These are phyloP conservation scores for Scaptomyza cyrtandrae DNA, from an alignment of 2,888 invertebrate species.

Conservation along the genomic window DNA sequence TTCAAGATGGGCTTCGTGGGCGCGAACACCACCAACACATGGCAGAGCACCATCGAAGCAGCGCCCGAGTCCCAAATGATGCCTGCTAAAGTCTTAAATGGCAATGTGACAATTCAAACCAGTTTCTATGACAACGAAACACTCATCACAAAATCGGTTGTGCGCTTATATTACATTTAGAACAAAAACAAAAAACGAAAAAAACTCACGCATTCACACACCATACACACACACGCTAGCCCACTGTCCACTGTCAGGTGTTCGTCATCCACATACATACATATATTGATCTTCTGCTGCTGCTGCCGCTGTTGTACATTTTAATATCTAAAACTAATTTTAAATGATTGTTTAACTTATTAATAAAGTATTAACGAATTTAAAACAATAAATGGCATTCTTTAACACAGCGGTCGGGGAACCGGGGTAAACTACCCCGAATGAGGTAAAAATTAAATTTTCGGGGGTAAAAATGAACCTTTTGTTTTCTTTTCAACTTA, in stretches of 20 bases:
- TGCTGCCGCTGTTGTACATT: constrained; percentile 51
- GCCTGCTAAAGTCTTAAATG: constrained; percentile 99
- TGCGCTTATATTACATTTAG: constrained; percentile 97
- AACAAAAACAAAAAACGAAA: neutral
- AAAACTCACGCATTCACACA: constrained; percentile 8
- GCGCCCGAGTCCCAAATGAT: constrained; percentile 99
- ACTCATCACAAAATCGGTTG: constrained; percentile 96
- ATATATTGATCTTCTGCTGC: constrained; percentile 46
- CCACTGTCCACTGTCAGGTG: constrained; percentile 55
- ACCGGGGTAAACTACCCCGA: too few relatives aligned
- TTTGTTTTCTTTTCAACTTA: too few relatives aligned
- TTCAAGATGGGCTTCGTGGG: constrained; percentile 99
- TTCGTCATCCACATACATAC: constrained; percentile 35
- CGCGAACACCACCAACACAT: constrained; percentile 99
- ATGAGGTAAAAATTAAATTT: too few relatives aligned
- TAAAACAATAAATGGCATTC: constrained; percentile 21
- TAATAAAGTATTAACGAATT: constrained; percentile 61
- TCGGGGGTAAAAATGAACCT: too few relatives aligned
- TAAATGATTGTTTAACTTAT: constrained; percentile 61
- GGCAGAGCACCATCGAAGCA: constrained; percentile 99
- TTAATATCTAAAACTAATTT: constrained; percentile 58
- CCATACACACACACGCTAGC: constrained; percentile 31
- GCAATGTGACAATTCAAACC: constrained; percentile 98
- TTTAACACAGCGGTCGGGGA: neutral
- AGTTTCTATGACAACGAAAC: constrained; percentile 98